Evolutionary conservation across 1,140 invertebrate genomes (phyloP).

Genomic region (Drosophila jambulina): DNA sequence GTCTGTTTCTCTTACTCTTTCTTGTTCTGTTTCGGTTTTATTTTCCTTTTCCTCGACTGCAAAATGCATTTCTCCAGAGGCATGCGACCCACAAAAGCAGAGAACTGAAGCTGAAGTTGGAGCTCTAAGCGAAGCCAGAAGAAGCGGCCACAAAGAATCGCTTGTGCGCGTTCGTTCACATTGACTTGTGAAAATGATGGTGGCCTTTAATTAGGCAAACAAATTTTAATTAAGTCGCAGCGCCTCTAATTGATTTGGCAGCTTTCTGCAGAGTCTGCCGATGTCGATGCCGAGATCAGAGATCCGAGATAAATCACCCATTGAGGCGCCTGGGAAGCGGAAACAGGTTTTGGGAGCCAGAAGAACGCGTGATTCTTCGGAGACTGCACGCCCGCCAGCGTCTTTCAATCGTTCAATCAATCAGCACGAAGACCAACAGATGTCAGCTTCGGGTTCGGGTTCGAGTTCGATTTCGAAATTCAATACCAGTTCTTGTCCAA

Average conservation of each 20-base stretch:
- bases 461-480: slow-evolving; percentile 38
- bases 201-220: slow-evolving; percentile 71
- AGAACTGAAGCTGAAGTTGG: slow-evolving; percentile 26
- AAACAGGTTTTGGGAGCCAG: slow-evolving; percentile 42
- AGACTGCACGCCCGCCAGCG: slow-evolving; percentile 22
- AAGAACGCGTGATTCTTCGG: slow-evolving; percentile 26
- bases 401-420: slow-evolving; percentile 41
- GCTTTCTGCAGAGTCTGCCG: slow-evolving; percentile 20
- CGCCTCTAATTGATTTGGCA: slow-evolving; percentile 72
- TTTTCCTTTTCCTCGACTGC: slow-evolving; percentile 32
- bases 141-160: slow-evolving; percentile 55
- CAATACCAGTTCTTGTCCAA: slow-evolving; percentile 76
- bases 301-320: slow-evolving; percentile 34
- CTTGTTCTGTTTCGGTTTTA: slow-evolving; percentile 13
- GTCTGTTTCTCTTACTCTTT: slow-evolving; percentile 13
- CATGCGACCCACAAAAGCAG: slow-evolving; percentile 76
- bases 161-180: slow-evolving; percentile 70
- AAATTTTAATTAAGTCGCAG: slow-evolving; percentile 79
- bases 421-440: slow-evolving; percentile 27
- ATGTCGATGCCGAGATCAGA: not conserved
- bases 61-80: slow-evolving; percentile 72
- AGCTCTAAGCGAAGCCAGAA: slow-evolving; percentile 21
- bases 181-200: slow-evolving; percentile 47
- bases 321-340: slow-evolving; percentile 47
- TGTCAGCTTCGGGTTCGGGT: slow-evolving; percentile 36